These are phyloP conservation scores for Leptosomus discolor DNA, from an alignment of 2,113 vertebrate species.

Conservation along the genomic window DNA sequence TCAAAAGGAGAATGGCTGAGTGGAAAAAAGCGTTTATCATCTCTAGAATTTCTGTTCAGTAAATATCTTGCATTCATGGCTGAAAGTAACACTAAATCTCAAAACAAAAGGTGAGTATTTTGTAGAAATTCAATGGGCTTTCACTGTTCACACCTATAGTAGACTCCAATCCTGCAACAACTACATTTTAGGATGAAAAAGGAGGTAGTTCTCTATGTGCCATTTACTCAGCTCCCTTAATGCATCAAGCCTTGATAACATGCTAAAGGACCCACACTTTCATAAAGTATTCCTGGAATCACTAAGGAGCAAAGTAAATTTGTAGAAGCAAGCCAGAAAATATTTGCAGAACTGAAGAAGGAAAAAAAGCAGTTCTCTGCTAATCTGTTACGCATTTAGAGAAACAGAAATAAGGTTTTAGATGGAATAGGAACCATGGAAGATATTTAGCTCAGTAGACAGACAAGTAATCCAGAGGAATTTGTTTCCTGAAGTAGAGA, in stretches of 20 bases:
- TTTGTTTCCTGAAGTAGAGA: neutral
- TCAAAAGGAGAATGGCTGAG: neutral
- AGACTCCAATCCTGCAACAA: neutral
- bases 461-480: neutral
- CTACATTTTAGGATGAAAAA: neutral
- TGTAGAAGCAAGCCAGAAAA: neutral
- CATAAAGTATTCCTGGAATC: neutral
- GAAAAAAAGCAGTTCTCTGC: neutral
- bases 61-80: neutral
- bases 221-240: neutral
- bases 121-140: neutral
- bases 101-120: neutral
- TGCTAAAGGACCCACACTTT: neutral
- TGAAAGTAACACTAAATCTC: neutral
- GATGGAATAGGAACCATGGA: neutral
- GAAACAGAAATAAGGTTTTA: neutral
- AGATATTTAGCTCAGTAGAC: neutral
- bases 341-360: neutral
- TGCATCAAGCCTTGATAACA: neutral
- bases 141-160: neutral
- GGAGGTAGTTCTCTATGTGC: neutral
- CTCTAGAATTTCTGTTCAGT: neutral
- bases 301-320: neutral
- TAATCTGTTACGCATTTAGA: neutral
- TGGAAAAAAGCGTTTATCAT: neutral